Percentiles rank a stretch among this genome's conserved stretches.
These are phyloP conservation scores for Eilema sororculum DNA, from an alignment of 2,888 invertebrate genomes.

Conservation along the genomic window DNA sequence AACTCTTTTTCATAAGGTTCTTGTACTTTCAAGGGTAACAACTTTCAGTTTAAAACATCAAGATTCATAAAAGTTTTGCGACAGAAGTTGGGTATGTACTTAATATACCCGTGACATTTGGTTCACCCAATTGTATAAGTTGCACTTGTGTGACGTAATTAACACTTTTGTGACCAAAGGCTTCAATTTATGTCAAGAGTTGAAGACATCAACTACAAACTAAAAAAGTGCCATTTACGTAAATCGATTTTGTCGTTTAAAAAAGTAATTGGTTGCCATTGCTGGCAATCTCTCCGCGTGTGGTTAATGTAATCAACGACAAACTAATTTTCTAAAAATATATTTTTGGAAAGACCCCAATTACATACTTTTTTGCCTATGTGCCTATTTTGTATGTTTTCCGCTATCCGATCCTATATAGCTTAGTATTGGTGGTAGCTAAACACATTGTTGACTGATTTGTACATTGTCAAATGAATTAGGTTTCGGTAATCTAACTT, in stretches of 20 bases:
- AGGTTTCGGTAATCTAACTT: no score
- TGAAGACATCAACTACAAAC: background rate
- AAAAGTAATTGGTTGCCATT: background rate
- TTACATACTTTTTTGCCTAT: background rate
- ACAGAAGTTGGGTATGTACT: background rate
- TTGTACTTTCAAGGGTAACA: conserved; percentile 58
- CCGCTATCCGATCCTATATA: background rate
- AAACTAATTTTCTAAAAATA: background rate
- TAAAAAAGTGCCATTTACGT: background rate
- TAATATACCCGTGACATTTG: conserved; percentile 41
- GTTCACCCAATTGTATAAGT: background rate
- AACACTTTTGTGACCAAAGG: background rate
- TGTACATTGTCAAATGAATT: background rate
- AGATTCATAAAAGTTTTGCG: conserved; percentile 15
- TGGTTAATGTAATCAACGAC: background rate
- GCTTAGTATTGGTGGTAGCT: background rate
- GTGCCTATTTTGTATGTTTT: background rate
- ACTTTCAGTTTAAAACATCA: conserved; percentile 55
- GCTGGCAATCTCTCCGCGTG: background rate
- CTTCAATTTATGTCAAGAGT: background rate
- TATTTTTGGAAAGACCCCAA: background rate
- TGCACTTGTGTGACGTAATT: conserved; percentile 11
- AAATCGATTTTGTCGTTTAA: background rate
- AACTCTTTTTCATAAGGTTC: conserved; percentile 32
- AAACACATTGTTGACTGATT: background rate